Conservation (phyloP, 2,888 invertebrate genomes). For the Scaptodrosophila latifasciaeformis region DNA sequence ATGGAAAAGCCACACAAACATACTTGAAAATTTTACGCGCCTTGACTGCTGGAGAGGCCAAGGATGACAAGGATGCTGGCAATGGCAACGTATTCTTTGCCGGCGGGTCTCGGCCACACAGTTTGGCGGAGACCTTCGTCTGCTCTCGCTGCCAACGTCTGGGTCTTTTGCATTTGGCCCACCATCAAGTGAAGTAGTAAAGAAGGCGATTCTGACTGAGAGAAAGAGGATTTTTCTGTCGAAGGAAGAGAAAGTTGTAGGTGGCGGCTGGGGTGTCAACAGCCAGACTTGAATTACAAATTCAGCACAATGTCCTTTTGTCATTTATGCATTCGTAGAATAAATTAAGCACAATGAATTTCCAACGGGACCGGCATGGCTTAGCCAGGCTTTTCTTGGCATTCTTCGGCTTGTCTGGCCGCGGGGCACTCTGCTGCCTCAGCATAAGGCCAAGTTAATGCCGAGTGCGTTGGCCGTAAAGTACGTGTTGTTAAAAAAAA, state of each 20-base stretch:
- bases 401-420: conserved; percentile 16
- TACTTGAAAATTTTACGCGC: conserved; percentile 59
- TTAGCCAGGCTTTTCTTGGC: too few species aligned
- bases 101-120: conserved; percentile 46
- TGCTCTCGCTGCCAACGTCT: too few species aligned
- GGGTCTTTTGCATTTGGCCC: conserved; percentile 61
- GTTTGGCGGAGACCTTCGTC: neutral
- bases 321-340: conserved; percentile 70
- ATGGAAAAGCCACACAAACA: conserved; percentile 1
- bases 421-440: neutral
- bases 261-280: conserved; percentile 22
- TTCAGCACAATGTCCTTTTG: conserved; percentile 69
- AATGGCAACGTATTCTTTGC: conserved; percentile 36
- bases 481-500: conserved; percentile 11
- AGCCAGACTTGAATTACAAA: conserved; percentile 60
- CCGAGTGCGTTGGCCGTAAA: conserved; percentile 8
- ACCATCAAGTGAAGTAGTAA: too few species aligned
- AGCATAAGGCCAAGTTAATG: conserved; percentile 4
- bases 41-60: conserved; percentile 53
- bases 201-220: too few species aligned
- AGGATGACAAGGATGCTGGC: neutral
- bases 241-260: too few species aligned
- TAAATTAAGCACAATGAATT: conserved; percentile 69
- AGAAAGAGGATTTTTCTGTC: too few species aligned
- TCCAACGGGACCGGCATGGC: too few species aligned